These are phyloP conservation scores for Elymnias hypermnestra DNA, from an alignment of 1,140 invertebrate genomes.

Conservation along the genomic window DNA sequence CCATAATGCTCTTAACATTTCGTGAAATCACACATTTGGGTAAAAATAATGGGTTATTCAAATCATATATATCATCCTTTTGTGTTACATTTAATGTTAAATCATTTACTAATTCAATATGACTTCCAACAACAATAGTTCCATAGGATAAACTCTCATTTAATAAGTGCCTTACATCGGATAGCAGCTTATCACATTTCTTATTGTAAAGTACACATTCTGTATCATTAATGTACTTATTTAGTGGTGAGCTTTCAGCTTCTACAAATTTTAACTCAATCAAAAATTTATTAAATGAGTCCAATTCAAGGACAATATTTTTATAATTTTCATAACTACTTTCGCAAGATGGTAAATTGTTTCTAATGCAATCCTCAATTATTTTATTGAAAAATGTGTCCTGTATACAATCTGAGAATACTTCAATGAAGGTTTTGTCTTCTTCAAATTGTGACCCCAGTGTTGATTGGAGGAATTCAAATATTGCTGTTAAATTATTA, in stretches of 20 bases:
- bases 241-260: constrained; percentile 49
- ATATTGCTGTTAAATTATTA: constrained; percentile 62
- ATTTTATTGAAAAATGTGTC: constrained; percentile 58
- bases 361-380: constrained; percentile 59
- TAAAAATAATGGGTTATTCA: constrained; percentile 55
- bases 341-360: constrained; percentile 54
- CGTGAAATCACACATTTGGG: constrained; percentile 61
- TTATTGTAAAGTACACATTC: constrained; percentile 63
- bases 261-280: constrained; percentile 64
- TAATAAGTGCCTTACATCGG: constrained; percentile 45
- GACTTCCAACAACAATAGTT: constrained; percentile 40
- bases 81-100: constrained; percentile 47
- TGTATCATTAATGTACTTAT: constrained; percentile 59
- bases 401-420: constrained; percentile 47
- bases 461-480: constrained; percentile 64
- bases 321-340: constrained; percentile 56
- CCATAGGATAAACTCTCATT: constrained; percentile 53
- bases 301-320: constrained; percentile 56
- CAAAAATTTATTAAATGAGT: constrained; percentile 65
- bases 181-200: constrained; percentile 65
- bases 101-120: constrained; percentile 33
- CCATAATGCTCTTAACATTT: constrained; percentile 59
- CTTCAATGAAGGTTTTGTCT: constrained; percentile 52
- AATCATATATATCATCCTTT: constrained; percentile 39
- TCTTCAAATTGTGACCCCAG: constrained; percentile 49